These are phyloP conservation scores for Pseudochirops corinnae DNA, from an alignment of 2,797 vertebrate genomes.

Conservation along the genomic window DNA sequence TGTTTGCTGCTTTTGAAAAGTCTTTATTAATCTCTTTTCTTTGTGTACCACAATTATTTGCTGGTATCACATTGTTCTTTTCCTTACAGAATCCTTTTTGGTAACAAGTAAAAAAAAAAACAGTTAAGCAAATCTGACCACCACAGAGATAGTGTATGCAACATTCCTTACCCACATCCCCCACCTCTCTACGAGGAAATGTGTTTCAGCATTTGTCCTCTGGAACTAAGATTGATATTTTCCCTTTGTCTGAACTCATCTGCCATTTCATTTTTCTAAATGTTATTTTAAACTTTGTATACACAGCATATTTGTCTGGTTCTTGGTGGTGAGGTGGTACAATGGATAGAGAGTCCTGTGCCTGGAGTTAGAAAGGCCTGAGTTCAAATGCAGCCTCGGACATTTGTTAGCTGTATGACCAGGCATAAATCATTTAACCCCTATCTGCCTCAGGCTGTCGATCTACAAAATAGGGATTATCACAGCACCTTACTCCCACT, in stretches of 20 bases:
- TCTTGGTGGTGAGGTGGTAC: neutral
- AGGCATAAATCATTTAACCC: neutral
- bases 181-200: neutral
- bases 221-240: neutral
- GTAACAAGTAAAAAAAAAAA: neutral
- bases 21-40: neutral
- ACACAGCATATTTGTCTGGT: neutral
- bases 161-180: neutral
- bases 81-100: neutral
- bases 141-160: neutral
- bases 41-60: neutral
- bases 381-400: neutral
- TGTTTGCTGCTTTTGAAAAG: slow-evolving; percentile 11
- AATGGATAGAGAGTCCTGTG: neutral
- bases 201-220: neutral
- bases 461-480: neutral
- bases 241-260: neutral
- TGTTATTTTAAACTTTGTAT: neutral
- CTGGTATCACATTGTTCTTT: neutral
- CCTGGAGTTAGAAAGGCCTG: neutral
- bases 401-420: neutral
- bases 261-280: neutral
- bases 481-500: neutral
- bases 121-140: neutral
- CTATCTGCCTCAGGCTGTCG: neutral